phyloP scores from a whole-genome alignment of 2,113 vertebrate genomes.

The Hyla sarda region DNA sequence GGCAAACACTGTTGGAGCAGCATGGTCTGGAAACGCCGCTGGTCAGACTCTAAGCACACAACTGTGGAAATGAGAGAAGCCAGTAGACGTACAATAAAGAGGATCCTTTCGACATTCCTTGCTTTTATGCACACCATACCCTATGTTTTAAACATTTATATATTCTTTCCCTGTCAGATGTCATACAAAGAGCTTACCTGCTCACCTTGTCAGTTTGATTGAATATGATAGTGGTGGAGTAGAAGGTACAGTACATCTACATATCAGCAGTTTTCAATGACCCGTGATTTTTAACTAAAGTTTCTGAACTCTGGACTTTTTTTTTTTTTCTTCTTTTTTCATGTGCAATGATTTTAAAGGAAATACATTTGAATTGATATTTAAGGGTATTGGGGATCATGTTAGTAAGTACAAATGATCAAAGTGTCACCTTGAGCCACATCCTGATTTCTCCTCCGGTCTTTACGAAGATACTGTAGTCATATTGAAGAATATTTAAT shows the following conservation, averaged over 20 bases:
- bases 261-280: slow-evolving; percentile 76
- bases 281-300: slow-evolving; percentile 70
- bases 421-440: slow-evolving; percentile 60
- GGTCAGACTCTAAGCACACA: slow-evolving; percentile 98
- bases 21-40: slow-evolving; percentile 82
- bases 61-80: slow-evolving; percentile 89
- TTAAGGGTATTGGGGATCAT: slow-evolving; percentile 87
- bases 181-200: slow-evolving; percentile 74
- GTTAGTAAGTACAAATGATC: slow-evolving; percentile 74
- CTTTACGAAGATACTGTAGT: slow-evolving; percentile 77
- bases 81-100: slow-evolving; percentile 61
- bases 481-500: slow-evolving; percentile 84
- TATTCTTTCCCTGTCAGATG: slow-evolving; percentile 69
- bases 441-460: slow-evolving; percentile 71
- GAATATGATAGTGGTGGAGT: slow-evolving; percentile 79
- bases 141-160: slow-evolving; percentile 76
- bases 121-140: slow-evolving; percentile 68
- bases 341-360: slow-evolving; percentile 78
- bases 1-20: slow-evolving; percentile 78
- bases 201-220: slow-evolving; percentile 80
- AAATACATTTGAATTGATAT: slow-evolving; percentile 83
- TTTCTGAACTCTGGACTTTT: slow-evolving; percentile 76
- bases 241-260: slow-evolving; percentile 72
- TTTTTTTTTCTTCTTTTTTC: slow-evolving; percentile 76
- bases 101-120: slow-evolving; percentile 73